Conservation (phyloP, 2,797 vertebrate genomes). For the Smutsia temminckii region DNA sequence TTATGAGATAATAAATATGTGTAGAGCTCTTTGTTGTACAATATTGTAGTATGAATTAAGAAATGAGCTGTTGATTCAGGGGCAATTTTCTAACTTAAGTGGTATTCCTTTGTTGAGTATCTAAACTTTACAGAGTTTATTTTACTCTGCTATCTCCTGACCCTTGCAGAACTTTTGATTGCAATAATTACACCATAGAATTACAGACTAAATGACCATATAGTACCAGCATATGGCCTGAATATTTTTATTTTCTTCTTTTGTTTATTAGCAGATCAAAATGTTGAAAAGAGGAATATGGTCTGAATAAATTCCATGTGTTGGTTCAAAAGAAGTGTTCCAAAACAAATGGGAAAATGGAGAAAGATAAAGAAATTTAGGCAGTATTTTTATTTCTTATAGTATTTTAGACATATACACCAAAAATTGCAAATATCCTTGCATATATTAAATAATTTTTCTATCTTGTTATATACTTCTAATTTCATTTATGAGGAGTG, state of each 20-base stretch:
- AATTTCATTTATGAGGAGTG: background rate
- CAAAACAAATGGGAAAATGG: background rate
- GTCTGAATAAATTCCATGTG: background rate
- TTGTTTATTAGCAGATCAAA: slow-evolving; percentile 13
- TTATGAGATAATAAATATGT: background rate
- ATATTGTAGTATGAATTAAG: background rate
- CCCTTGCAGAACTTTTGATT: background rate
- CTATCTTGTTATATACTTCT: background rate
- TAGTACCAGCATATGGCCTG: background rate
- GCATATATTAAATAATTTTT: background rate
- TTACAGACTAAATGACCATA: background rate
- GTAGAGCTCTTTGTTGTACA: background rate
- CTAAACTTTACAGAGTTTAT: background rate
- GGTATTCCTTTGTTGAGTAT: background rate
- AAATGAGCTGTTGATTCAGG: background rate
- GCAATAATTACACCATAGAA: background rate
- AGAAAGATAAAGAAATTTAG: background rate
- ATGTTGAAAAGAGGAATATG: background rate
- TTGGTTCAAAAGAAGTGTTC: background rate
- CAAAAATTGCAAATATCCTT: background rate
- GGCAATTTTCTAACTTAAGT: background rate
- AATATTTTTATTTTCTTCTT: background rate
- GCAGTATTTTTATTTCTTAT: background rate
- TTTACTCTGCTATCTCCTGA: slow-evolving; percentile 10
- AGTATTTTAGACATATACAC: background rate